Percentiles rank a stretch among this genome's conserved stretches.
These are phyloP conservation scores for Zapus hudsonius DNA, from an alignment of 2,113 vertebrate genomes.

Conservation along the genomic window DNA sequence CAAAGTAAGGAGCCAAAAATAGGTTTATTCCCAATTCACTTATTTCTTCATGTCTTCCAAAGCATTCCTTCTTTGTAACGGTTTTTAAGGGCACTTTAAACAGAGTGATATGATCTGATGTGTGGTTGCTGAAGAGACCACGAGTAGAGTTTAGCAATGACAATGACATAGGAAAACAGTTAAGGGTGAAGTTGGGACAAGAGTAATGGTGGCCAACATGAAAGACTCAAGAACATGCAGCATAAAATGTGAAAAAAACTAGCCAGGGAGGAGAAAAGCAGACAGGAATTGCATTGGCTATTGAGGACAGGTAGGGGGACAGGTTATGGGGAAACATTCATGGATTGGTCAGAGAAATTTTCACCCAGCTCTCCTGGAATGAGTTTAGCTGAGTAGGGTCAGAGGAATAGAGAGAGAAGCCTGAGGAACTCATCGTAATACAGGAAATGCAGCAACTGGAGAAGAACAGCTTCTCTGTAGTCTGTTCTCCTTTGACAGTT, in stretches of 20 bases:
- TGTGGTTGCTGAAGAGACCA: neutral
- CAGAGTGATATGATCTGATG: neutral
- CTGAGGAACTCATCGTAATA: neutral
- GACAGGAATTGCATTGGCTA: neutral
- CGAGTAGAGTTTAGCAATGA: neutral
- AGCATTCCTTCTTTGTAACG: neutral
- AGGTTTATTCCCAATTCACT: neutral
- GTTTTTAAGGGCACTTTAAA: neutral
- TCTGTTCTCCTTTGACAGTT: neutral
- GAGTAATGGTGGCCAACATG: neutral
- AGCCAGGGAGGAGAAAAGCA: neutral
- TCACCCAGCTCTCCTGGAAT: neutral
- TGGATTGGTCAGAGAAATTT: neutral
- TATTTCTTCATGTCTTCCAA: neutral
- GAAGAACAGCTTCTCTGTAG: neutral
- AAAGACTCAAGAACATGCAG: neutral
- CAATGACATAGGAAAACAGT: neutral
- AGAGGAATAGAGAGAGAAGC: neutral
- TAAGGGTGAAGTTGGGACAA: neutral
- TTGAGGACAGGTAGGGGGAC: neutral
- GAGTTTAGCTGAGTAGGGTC: neutral
- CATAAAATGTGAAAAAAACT: neutral
- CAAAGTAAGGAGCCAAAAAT: neutral
- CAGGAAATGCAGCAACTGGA: neutral
- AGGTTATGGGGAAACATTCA: rapidly evolving